Evolutionary conservation across 2,797 vertebrate genomes (phyloP), one percentile per base, ranked within the genome.

Genomic region (Onychomys leucogaster): DNA sequence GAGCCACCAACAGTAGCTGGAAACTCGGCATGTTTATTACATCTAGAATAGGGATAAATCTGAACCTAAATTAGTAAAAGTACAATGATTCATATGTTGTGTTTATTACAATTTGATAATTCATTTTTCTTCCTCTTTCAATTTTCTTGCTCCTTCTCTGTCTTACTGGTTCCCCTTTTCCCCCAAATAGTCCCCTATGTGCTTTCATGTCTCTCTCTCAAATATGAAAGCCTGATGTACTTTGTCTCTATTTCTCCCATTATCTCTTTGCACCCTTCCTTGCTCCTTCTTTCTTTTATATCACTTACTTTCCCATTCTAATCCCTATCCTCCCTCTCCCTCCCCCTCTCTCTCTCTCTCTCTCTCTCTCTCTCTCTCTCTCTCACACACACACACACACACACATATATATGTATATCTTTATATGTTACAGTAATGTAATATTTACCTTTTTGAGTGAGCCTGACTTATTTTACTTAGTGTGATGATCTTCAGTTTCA

Each of bases 321-420:
- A 12, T 81, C 4, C 14, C 37, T 29, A 1, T n/a, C 34, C 7
- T 16, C 1, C 2, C 7, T 17, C n/a, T n/a, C n/a, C n/a, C n/a
- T n/a, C n/a, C n/a, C n/a, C n/a, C n/a, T n/a, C n/a, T n/a, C n/a
- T n/a, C n/a, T n/a, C n/a, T n/a, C n/a, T n/a, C n/a, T n/a, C n/a
- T n/a, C n/a, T n/a, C n/a, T n/a, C n/a, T n/a, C n/a, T n/a, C n/a
- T n/a, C n/a, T n/a, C n/a, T n/a, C n/a, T n/a, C n/a, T n/a, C n/a
- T n/a, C n/a, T n/a, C n/a, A n/a, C n/a, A n/a, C n/a, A n/a, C n/a
- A n/a, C n/a, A n/a, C 34, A 34, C 46, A 77, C 29, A 32, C 46
- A 77, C 27, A 46, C 29, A 46, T 43, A 37, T n/a, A 78, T 16
- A 77, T 49, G 29, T n/a, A 49, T 32, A 49, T 5, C 46, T 77